phyloP scores from a whole-genome alignment of 2,888 invertebrate genomes.

The Limnephilus auricula region DNA sequence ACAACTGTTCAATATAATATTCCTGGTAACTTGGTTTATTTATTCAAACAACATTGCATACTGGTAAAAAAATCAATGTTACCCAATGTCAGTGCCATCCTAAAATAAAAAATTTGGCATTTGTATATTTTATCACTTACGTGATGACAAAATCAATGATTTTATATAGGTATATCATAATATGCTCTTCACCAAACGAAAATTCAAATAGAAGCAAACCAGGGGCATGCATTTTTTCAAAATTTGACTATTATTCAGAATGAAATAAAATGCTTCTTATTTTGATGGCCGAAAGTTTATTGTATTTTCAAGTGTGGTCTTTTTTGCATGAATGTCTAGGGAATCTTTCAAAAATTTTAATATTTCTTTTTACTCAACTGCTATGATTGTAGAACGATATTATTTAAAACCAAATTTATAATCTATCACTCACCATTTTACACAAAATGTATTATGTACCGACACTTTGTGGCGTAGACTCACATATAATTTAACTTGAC shows the following conservation, averaged over 20 bases:
- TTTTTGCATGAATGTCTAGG: neutral
- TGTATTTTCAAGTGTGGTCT: neutral
- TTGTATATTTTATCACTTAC: neutral
- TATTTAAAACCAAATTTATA: neutral
- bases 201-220: neutral
- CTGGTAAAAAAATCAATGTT: neutral
- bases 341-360: neutral
- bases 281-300: neutral
- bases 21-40: too few species aligned
- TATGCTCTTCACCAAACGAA: too few species aligned
- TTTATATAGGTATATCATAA: neutral
- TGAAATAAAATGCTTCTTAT: neutral
- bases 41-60: too few species aligned
- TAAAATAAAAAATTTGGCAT: neutral
- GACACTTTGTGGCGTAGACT: neutral
- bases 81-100: neutral
- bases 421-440: neutral
- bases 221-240: neutral
- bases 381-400: neutral
- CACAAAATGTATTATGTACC: neutral
- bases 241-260: neutral
- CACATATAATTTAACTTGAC: neutral
- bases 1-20: neutral
- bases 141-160: neutral
- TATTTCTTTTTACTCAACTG: neutral